phyloP scores from a whole-genome alignment of 1,140 invertebrate genomes.

The Drosophila pandora region DNA sequence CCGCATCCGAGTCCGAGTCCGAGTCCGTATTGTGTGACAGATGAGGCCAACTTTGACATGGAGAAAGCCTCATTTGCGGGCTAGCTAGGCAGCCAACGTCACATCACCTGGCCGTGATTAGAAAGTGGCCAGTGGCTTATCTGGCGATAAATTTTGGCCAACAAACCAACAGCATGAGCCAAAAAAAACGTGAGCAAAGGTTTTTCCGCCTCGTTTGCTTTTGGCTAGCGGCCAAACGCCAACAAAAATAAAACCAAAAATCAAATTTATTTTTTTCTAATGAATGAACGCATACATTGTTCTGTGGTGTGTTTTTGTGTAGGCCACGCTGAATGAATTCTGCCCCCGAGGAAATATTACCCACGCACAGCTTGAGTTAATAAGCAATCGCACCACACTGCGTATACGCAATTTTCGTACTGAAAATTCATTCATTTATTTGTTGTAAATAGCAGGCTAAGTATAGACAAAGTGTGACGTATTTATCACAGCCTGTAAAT shows the following conservation, averaged over 20 bases:
- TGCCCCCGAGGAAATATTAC: conserved; percentile 42
- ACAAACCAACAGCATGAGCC: conserved; percentile 16
- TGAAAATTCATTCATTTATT: conserved; percentile 47
- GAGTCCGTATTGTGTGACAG: conserved; percentile 41
- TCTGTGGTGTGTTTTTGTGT: conserved; percentile 3
- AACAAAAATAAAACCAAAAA: conserved; percentile 20
- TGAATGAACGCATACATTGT: conserved; percentile 54
- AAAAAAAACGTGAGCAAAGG: conserved; percentile 60
- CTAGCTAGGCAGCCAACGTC: conserved; percentile 38
- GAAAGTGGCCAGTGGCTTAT: conserved; percentile 44
- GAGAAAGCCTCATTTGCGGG: conserved; percentile 36
- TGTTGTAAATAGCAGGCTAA: conserved; percentile 32
- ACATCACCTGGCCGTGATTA: conserved; percentile 69
- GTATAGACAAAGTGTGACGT: conserved; percentile 39
- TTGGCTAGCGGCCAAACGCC: conserved; percentile 56
- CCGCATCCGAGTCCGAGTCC: conserved; percentile 28
- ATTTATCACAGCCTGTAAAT: conserved; percentile 11
- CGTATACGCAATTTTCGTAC: conserved; percentile 63
- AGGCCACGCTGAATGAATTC: conserved; percentile 50
- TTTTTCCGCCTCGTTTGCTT: conserved; percentile 33
- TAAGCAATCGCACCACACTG: conserved; percentile 50
- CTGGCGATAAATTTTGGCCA: conserved; percentile 38
- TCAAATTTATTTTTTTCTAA: conserved; percentile 72
- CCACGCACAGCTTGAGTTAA: conserved; percentile 63
- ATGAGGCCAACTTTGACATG: conserved; percentile 65